Conservation (phyloP, 2,797 vertebrate species). For the Thunnus albacares region DNA sequence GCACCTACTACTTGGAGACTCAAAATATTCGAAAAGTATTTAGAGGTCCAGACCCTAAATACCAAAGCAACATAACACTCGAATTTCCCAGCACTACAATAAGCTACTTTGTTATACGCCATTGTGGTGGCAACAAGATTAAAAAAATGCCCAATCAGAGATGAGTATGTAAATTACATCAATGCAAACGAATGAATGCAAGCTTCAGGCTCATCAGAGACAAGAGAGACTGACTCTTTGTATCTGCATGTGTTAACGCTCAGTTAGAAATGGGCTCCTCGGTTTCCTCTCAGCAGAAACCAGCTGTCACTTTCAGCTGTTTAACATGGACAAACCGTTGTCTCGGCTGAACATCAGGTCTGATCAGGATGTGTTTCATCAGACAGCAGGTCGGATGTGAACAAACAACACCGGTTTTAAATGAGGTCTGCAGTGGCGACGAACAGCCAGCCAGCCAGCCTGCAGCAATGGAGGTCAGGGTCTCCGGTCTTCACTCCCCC, state of each 20-base stretch:
- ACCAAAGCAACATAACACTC: too few relatives aligned
- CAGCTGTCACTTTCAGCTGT: not conserved
- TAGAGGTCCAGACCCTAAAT: too few relatives aligned
- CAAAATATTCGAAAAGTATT: too few relatives aligned
- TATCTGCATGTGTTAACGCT: not conserved
- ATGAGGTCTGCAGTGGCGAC: slow-evolving; percentile 24
- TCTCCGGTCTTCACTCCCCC: slow-evolving; percentile 30
- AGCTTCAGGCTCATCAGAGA: not conserved
- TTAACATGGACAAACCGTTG: not conserved
- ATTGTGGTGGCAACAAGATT: too few relatives aligned
- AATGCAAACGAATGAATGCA: not conserved
- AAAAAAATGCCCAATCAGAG: too few relatives aligned
- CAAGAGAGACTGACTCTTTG: not conserved
- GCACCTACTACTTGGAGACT: too few relatives aligned
- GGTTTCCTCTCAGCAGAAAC: not conserved
- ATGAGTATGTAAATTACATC: too few relatives aligned
- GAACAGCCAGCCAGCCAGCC: slow-evolving; percentile 11
- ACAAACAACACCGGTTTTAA: slow-evolving; percentile 13
- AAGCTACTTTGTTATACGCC: too few relatives aligned
- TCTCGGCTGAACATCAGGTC: slow-evolving; percentile 3
- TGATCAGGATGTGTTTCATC: not conserved
- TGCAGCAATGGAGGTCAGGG: slow-evolving; percentile 44
- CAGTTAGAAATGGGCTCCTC: not conserved
- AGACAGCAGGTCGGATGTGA: not conserved
- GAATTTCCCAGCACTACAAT: too few relatives aligned